Evolutionary conservation across 1,140 invertebrate genomes (phyloP).

Genomic region (Palaemon carinicauda): DNA sequence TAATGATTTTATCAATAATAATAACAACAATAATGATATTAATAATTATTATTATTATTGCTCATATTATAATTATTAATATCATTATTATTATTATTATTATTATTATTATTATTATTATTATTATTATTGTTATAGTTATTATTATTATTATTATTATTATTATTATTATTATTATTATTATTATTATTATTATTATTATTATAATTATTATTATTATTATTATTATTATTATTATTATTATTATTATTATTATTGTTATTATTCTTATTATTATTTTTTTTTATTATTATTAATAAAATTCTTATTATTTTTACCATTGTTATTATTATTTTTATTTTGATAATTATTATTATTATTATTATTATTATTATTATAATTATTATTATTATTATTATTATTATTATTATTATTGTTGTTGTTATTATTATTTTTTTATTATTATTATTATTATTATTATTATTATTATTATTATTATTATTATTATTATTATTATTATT

Average conservation of each 20-base stretch:
- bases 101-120: no score
- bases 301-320: no score
- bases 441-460: no score
- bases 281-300: neutral
- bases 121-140: no score
- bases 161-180: neutral
- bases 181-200: neutral
- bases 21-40: no score
- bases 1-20: no score
- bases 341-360: neutral
- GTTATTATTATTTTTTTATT: neutral
- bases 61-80: no score
- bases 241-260: neutral
- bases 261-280: neutral
- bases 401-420: constrained; percentile 1
- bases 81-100: no score
- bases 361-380: neutral
- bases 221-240: neutral
- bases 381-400: neutral
- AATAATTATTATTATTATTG: no score
- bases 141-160: neutral
- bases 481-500: no score
- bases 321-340: neutral
- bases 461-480: no score
- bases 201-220: neutral